These are phyloP conservation scores for Clarias macrocephalus DNA, from an alignment of 2,113 vertebrate species.

Conservation along the genomic window DNA sequence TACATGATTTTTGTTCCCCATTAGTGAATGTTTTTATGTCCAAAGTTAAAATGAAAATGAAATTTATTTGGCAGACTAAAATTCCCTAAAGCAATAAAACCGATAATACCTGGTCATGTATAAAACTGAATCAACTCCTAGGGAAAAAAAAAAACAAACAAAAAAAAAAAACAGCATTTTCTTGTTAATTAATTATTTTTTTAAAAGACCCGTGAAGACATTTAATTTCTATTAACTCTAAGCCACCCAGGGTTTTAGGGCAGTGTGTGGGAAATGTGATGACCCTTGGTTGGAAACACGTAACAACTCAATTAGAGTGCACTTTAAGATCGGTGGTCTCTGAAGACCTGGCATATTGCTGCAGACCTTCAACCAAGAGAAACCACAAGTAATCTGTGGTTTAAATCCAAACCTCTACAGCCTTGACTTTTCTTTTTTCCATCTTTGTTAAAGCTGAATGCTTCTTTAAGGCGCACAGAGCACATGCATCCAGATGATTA, in stretches of 20 bases:
- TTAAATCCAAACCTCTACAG: neutral
- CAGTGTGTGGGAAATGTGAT: constrained; percentile 23
- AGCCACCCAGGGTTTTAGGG: constrained; percentile 32
- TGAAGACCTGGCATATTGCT: constrained; percentile 55
- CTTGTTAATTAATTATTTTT: constrained; percentile 49
- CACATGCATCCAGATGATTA: neutral
- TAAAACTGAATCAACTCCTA: constrained; percentile 46
- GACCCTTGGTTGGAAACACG: constrained; percentile 43
- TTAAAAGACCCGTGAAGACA: constrained; percentile 43
- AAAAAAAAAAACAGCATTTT: constrained; percentile 11
- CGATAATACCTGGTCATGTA: constrained; percentile 40
- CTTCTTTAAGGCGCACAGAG: neutral
- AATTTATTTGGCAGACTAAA: constrained; percentile 43
- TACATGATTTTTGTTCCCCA: constrained; percentile 49
- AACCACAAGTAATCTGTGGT: neutral
- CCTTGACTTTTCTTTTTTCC: constrained; percentile 5
- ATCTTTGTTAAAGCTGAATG: neutral
- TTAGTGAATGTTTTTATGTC: constrained; percentile 54
- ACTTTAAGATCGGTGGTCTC: constrained; percentile 37
- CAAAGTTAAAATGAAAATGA: constrained; percentile 33
- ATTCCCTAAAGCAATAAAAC: constrained; percentile 39
- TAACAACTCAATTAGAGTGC: constrained; percentile 50
- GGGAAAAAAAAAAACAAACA: neutral
- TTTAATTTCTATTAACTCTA: constrained; percentile 50
- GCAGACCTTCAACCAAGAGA: constrained; percentile 46